A percentile compares a stretch with the other conserved stretches of the same genome.
Conservation (phyloP, 2,797 vertebrate genomes). For the Amniataba percoides region DNA sequence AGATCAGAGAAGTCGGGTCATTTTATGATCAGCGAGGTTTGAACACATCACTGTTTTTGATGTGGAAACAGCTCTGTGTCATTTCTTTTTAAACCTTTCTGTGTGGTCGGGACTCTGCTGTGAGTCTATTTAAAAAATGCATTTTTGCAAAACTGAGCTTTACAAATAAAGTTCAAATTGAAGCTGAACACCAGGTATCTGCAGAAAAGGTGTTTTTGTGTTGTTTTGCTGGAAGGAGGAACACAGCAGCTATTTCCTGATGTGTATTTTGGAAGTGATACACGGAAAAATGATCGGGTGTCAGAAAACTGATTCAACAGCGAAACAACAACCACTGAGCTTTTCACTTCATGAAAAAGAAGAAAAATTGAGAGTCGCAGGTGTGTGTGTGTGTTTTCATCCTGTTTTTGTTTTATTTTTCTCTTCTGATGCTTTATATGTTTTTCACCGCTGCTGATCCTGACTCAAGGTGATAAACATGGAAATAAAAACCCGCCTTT, state of each 20-base stretch:
- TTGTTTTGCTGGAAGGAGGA: slow-evolving; percentile 42
- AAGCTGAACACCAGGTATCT: slow-evolving; percentile 32
- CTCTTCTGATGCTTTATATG: slow-evolving; percentile 47
- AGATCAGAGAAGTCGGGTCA: too few species aligned
- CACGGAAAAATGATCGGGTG: slow-evolving; percentile 55
- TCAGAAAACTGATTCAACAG: slow-evolving; percentile 64
- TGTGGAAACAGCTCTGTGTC: too few species aligned
- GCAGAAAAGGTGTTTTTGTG: background rate
- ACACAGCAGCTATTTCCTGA: slow-evolving; percentile 52
- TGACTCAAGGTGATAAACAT: slow-evolving; percentile 77
- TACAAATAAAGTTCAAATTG: slow-evolving; percentile 52
- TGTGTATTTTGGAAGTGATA: slow-evolving; percentile 60
- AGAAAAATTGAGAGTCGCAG: slow-evolving; percentile 12
- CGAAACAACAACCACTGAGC: slow-evolving; percentile 46
- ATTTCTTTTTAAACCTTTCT: background rate
- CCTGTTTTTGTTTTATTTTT: slow-evolving; percentile 50
- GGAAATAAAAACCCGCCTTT: slow-evolving; percentile 71
- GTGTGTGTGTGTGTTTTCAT: background rate
- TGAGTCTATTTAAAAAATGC: slow-evolving; percentile 10
- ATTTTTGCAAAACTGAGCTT: slow-evolving; percentile 30
- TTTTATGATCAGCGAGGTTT: background rate
- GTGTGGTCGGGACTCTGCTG: background rate
- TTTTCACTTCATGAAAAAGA: slow-evolving; percentile 43
- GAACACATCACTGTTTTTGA: background rate
- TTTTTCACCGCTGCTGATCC: slow-evolving; percentile 58